Percentiles rank a stretch among this genome's conserved stretches.
Evolutionary conservation across 2,888 invertebrate genomes (phyloP).

Genomic region (Branchipolynoe longqiensis): DNA sequence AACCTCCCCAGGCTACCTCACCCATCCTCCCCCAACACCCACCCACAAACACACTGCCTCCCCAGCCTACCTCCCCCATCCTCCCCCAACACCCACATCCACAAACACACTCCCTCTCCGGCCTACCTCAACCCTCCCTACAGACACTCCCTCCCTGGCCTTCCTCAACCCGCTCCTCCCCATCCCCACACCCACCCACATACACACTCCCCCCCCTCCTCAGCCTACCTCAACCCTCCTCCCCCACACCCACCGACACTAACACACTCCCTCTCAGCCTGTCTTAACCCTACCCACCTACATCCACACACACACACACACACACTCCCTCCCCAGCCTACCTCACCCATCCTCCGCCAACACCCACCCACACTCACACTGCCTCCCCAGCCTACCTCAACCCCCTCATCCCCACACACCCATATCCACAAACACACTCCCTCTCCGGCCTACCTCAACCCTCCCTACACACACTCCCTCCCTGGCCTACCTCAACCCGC

Average conservation of each 20-base stretch:
- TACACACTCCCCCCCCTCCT: neutral
- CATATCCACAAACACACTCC: neutral
- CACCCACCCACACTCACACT: neutral
- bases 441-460: neutral
- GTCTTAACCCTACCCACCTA: neutral
- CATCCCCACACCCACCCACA: neutral
- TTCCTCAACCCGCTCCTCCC: neutral
- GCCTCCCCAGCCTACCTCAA: neutral
- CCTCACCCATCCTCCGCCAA: neutral
- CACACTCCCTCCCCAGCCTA: neutral
- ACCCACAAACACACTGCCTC: neutral
- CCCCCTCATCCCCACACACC: neutral
- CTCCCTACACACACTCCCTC: constrained; percentile 9
- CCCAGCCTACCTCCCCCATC: neutral
- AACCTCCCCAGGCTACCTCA: neutral
- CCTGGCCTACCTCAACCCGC: neutral
- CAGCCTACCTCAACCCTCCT: neutral
- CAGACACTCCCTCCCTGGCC: neutral
- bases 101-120: neutral
- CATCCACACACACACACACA: neutral
- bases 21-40: neutral
- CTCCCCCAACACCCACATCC: neutral
- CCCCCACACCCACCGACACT: neutral
- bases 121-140: neutral
- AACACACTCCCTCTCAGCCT: neutral